phyloP scores from a whole-genome alignment of 1,140 invertebrate genomes.

The Orussus abietinus region DNA sequence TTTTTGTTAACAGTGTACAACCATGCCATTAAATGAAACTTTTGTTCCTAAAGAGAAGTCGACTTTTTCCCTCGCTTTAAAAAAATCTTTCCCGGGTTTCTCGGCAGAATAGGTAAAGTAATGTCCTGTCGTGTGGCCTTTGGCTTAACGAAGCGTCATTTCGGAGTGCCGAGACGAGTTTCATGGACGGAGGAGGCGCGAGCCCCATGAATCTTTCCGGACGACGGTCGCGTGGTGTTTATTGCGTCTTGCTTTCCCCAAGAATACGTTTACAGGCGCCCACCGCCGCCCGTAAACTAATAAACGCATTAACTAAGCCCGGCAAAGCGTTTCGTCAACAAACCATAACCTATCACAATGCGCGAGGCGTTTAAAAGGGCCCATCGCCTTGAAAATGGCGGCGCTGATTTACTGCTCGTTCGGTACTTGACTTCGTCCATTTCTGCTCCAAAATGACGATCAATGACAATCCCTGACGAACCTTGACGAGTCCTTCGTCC shows the following conservation, averaged over 20 bases:
- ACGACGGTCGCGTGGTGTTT: constrained; percentile 33
- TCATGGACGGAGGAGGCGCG: constrained; percentile 17
- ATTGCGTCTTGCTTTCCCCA: constrained; percentile 13
- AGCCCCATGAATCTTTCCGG: no score
- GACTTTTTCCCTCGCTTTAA: no score
- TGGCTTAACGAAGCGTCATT: neutral
- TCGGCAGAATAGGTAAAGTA: no score
- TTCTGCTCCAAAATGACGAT: no score
- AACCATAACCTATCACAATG: constrained; percentile 41
- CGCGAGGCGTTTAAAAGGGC: neutral
- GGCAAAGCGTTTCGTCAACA: constrained; percentile 39
- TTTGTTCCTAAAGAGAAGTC: no score
- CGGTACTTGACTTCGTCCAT: constrained; percentile 21
- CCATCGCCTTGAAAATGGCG: constrained; percentile 3
- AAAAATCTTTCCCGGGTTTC: no score
- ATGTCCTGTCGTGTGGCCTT: neutral
- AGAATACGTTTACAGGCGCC: constrained; percentile 5
- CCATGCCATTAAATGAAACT: no score
- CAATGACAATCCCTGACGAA: no score
- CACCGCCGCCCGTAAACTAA: constrained; percentile 34
- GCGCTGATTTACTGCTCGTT: constrained; percentile 24
- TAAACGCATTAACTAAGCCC: constrained; percentile 38
- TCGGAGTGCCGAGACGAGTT: constrained; percentile 8
- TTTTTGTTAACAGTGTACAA: no score
- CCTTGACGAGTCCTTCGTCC: neutral